Evolutionary conservation across 1,140 invertebrate genomes (phyloP).

Genomic region (Glomeris maerens): DNA sequence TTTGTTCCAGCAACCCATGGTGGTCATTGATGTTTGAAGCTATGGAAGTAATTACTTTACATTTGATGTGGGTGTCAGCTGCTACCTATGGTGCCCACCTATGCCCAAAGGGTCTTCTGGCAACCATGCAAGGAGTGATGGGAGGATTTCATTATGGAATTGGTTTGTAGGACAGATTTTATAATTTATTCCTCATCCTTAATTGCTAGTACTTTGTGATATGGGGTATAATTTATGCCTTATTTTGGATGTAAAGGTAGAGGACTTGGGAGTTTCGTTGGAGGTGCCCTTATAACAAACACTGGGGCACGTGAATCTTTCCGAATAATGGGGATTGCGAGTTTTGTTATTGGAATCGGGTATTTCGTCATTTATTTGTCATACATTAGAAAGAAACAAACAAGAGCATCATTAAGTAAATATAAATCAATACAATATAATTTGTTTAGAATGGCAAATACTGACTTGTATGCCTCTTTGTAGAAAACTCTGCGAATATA

Average conservation of each 20-base stretch:
- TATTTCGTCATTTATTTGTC: conserved; percentile 36
- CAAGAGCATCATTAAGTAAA: neutral
- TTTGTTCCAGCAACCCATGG: conserved; percentile 34
- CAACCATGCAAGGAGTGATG: conserved; percentile 64
- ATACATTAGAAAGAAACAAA: conserved; percentile 8
- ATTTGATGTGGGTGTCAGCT: conserved; percentile 66
- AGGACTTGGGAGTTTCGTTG: conserved; percentile 56
- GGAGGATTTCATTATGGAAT: conserved; percentile 67
- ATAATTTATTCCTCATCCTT: neutral
- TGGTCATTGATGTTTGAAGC: conserved; percentile 53
- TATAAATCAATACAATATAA: neutral
- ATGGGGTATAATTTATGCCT: conserved; percentile 4
- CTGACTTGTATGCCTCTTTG: neutral
- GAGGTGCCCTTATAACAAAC: conserved; percentile 57
- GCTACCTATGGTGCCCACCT: conserved; percentile 65
- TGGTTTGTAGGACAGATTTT: conserved; percentile 35
- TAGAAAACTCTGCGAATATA: neutral
- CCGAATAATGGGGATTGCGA: conserved; percentile 48
- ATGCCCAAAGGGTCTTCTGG: conserved; percentile 59
- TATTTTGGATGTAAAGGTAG: conserved; percentile 41
- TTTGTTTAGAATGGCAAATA: too few species aligned
- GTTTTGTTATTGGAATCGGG: conserved; percentile 45
- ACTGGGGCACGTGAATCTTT: conserved; percentile 57
- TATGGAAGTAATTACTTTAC: conserved; percentile 64
- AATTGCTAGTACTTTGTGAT: neutral